These are phyloP conservation scores for Hyperoplus immaculatus DNA, from an alignment of 2,797 vertebrate genomes.

Conservation along the genomic window DNA sequence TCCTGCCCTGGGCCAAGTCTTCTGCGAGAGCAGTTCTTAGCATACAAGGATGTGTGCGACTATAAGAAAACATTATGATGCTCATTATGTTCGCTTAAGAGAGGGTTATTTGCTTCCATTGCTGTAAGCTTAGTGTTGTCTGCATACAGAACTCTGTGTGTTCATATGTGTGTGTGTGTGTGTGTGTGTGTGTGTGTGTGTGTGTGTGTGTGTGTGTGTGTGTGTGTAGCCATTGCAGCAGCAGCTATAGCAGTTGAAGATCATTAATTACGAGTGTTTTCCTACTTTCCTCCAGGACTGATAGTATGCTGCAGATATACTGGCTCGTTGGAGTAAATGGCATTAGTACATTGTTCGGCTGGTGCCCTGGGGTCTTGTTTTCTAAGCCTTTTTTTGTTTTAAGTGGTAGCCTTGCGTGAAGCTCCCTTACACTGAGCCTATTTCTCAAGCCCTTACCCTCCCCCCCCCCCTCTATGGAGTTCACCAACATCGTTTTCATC, in stretches of 20 bases:
- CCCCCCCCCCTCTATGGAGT: constrained; percentile 56
- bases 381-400: constrained; percentile 69
- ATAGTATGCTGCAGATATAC: constrained; percentile 67
- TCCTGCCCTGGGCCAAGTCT: constrained; percentile 58
- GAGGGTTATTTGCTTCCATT: constrained; percentile 65
- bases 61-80: constrained; percentile 54
- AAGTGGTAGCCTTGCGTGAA: constrained; percentile 77
- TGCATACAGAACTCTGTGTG: constrained; percentile 32
- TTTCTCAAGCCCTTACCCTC: constrained; percentile 66
- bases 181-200: constrained; percentile 38
- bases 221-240: constrained; percentile 28
- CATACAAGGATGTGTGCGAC: constrained; percentile 45
- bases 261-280: constrained; percentile 76
- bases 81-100: constrained; percentile 64
- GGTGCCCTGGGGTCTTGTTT: constrained; percentile 55
- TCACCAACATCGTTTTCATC: constrained; percentile 60
- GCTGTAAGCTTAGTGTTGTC: constrained; percentile 56
- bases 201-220: constrained; percentile 13
- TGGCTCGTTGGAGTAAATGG: constrained; percentile 78
- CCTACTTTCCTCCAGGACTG: constrained; percentile 71
- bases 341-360: constrained; percentile 70
- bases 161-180: constrained; percentile 19
- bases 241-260: constrained; percentile 51
- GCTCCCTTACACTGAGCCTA: constrained; percentile 58
- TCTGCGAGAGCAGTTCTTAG: constrained; percentile 38